Percentiles rank a stretch among this genome's conserved stretches.
Evolutionary conservation across 1,140 invertebrate species (phyloP).

Genomic region (Zaprionus nigranus): DNA sequence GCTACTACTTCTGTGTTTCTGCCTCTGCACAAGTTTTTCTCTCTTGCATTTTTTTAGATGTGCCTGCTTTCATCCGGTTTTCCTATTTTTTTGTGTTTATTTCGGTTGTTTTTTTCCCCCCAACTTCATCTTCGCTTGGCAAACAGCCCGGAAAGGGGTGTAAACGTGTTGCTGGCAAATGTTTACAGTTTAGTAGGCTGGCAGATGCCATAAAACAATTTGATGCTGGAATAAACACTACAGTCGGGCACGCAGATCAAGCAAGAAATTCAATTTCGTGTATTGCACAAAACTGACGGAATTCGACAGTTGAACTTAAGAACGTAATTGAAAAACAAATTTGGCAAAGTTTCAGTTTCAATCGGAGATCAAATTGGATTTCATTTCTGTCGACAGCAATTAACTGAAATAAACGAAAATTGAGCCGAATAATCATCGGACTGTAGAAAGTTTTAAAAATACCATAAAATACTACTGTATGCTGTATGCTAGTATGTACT

Average conservation of each 20-base stretch:
- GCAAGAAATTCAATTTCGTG: background rate
- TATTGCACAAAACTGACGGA: conserved; percentile 1
- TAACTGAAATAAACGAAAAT: background rate
- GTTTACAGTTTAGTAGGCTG: conserved; percentile 70
- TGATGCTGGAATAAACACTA: conserved; percentile 68
- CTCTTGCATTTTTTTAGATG: conserved; percentile 14
- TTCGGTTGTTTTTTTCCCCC: conserved; percentile 2
- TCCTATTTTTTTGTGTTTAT: conserved; percentile 42
- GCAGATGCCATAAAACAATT: conserved; percentile 66
- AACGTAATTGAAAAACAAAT: conserved; percentile 2
- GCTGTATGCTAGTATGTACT: background rate
- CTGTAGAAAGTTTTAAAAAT: no score
- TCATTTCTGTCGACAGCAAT: background rate
- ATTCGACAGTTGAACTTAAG: conserved; percentile 3
- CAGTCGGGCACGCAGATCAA: conserved; percentile 2
- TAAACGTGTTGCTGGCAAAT: conserved; percentile 70
- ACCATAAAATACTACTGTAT: no score
- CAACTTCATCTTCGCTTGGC: conserved; percentile 18
- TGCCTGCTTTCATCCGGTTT: conserved; percentile 12
- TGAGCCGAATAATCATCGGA: background rate
- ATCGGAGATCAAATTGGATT: background rate
- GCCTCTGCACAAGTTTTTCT: conserved; percentile 2
- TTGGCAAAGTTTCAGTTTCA: background rate
- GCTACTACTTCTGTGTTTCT: background rate
- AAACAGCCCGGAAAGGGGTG: conserved; percentile 51